Evolutionary conservation across 1,140 invertebrate species (phyloP), one percentile per base, ranked within the genome.

Genomic region (Saxidomus purpurata): DNA sequence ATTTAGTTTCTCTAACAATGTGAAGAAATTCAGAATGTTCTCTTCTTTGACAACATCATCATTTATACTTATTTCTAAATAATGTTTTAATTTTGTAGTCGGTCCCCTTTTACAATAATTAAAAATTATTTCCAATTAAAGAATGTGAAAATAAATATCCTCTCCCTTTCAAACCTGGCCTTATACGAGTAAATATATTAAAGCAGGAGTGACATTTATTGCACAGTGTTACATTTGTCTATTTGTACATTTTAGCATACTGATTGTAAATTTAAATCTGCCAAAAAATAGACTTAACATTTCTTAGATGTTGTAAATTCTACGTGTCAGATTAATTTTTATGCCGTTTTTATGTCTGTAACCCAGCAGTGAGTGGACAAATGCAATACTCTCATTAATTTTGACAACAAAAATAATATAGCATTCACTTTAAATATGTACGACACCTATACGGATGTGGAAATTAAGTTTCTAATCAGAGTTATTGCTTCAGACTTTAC

Each of bases 231-330:
- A 25, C 3, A 22, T 25, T 15, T 69, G 2, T 69, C 38, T 55
- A 52, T 43, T 34, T 59, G 19, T 22, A 13, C 1, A 19, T 38
- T 9, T 3, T 84, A 13, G 34, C 61, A 47, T 52, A 85, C 61
- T 67, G 49, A 38, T 82, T 67, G 36, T 82, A 67, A 82, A 67
- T 22, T 40, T 6, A 17, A 80, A 52, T 36, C 76, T 31, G 15
- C 13, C 36, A 9, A 40, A 38, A n/a, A 22, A 31, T 28, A 31
- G 19, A n/a, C 43, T 25, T 40, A 40, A 4, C 52, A 43, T 43
- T 55, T 63, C 25, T 40, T 40, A 63, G 17, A 71, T 55, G 69
- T 74, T 71, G 31, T 85, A 85, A 85, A 85, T 85, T 49, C 19
- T 17, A 31, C 0, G 49, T 85, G 83, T 74, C 83, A 85, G 11